Evolutionary conservation across 2,797 vertebrate genomes (phyloP), one percentile per base, ranked within the genome.

Genomic region (Alcedo quadribrachys): DNA sequence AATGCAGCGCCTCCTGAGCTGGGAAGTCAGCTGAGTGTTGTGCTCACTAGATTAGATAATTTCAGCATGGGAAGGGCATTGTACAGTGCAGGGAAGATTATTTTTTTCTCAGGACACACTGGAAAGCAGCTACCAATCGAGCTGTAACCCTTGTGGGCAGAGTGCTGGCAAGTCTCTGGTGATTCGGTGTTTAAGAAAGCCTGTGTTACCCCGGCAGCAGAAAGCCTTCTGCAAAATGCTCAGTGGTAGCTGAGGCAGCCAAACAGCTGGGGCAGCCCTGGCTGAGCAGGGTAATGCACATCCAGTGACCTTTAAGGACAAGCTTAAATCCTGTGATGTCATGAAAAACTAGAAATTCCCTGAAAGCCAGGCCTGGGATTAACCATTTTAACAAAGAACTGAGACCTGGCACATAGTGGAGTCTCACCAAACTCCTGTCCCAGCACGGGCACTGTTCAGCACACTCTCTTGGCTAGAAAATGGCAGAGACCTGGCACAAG

Each of bases 21-120:
- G 89, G 85, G 86, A 93, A 96, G 94, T 95, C 95, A 97, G 90
- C 94, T 94, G 94, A 95, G 86, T 40, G 78, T 55, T 88, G 89
- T 74, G 79, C 79, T 90, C 86, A 83, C 75, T 86, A 92, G 90
- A 94, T 94, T 86, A 94, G 95, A 96, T 95, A 91, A 95, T 84
- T 89, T 92, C 71, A 91, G 83, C 85, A 94, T 21, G 88, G 89
- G 87, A 95, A 93, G 89, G 91, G 87, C 87, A 93, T 53, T 1
- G 6, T 71, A 73, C 53, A 91, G 87, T 71, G 51, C 87, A 80
- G n/a, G 30, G 60, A 46, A 79, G 61, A 70, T 76, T 83, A 24
- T 46, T 57, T 45, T 57, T 63, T 62, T 58, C 40, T 46, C 66
- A 87, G 84, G 74, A 55, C 66, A 76, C 55, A 32, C 32, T 61